Evolutionary conservation across 2,113 vertebrate species (phyloP).

Genomic region (Theropithecus gelada): DNA sequence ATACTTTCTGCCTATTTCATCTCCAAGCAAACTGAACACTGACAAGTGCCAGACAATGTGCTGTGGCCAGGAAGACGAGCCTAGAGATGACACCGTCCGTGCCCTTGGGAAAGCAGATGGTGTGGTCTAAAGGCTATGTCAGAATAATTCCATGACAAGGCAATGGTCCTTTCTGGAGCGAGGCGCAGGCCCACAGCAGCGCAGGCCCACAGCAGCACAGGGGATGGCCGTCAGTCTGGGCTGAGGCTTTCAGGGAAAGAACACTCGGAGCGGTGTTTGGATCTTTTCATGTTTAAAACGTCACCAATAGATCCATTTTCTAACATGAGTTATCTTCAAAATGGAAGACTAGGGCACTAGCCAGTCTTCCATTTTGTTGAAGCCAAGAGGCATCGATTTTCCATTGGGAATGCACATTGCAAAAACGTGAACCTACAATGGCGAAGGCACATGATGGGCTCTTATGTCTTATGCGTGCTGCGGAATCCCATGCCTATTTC

Average conservation of each 20-base stretch:
- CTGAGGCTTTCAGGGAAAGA: fast-evolving
- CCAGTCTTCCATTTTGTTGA: background rate
- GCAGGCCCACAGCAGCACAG: fast-evolving
- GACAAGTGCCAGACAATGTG: fast-evolving
- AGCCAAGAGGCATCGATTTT: background rate
- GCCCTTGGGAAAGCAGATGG: background rate
- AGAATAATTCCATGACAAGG: fast-evolving
- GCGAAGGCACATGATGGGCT: background rate
- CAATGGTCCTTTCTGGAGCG: background rate
- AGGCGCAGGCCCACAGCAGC: fast-evolving
- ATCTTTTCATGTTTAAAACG: background rate
- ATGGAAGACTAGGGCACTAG: background rate
- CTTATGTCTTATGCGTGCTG: too few species aligned
- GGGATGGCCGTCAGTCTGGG: fast-evolving
- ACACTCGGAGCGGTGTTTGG: background rate
- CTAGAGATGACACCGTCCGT: fast-evolving
- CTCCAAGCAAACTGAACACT: background rate
- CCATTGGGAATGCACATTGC: background rate
- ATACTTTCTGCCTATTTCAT: background rate
- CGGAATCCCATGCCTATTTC: fast-evolving
- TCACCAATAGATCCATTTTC: background rate
- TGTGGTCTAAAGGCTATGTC: background rate
- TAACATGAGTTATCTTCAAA: background rate
- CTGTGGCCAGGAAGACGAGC: background rate
- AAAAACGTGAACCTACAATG: too few species aligned